Evolutionary conservation across 1,140 invertebrate genomes (phyloP), one percentile per base, ranked within the genome.

Genomic region (Mycetomoellerius zeteki): DNA sequence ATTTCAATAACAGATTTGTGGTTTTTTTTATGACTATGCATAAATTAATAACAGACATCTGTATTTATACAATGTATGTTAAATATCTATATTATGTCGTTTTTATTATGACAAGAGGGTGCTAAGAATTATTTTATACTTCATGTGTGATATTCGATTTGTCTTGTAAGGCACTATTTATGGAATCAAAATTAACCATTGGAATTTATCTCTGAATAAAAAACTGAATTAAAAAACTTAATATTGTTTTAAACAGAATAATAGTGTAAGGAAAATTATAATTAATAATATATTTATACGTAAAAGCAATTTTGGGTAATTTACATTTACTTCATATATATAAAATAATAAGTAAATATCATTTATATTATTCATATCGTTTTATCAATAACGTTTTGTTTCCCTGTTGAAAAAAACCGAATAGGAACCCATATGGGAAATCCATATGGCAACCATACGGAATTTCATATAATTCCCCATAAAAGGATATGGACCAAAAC

Each of bases 331-430:
- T 65, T 67, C 10, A 58, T 80, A 33, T 10, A 50, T 14, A 4
- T 50, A 78, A 52, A 67, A 10, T 33, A 7, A 30, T 47, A 52
- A 65, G 10, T 65, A 80, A 52, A 54, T 12, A 27, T 80, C 6
- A 80, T 67, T 67, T 52, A 52, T 80, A 80, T 65, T 2, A 33
- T 37, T 81, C 14, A 27, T 58, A 16, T 71, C 4, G 3, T 37
- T 69, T 56, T 10, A 10, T 43, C 8, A 43, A 43, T 43, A 43
- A 43, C 10, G 37, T 43, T 43, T 43, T 8, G 37, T 43, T 43
- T 43, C 0, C 2, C 37, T 43, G 37, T 43, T 43, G 37, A 43
- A 43, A 43, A 37, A 43, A 43, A 43, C 37, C 7, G 0, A 2
- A 0, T 43, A 43, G 2, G 37, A 7, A 43, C 2, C 37, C 10